Evolutionary conservation across 2,797 vertebrate species (phyloP).

Genomic region (Gymnoscopelus braueri): DNA sequence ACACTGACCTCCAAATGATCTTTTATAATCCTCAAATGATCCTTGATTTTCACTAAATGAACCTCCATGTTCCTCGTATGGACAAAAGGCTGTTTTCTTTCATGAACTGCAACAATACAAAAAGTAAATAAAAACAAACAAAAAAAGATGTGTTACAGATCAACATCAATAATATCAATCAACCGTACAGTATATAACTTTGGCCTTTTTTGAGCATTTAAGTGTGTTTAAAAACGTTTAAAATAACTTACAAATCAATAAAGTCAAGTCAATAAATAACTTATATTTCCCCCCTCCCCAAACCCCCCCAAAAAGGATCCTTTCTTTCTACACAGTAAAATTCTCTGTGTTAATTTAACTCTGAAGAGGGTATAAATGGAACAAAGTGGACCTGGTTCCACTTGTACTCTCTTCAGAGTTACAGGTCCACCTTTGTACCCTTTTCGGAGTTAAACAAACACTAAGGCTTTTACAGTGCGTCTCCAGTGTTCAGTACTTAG

Average conservation of each 20-base stretch:
- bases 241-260: constrained; percentile 60
- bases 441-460: too few species aligned
- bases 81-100: constrained; percentile 30
- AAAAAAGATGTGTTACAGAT: constrained; percentile 1
- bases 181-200: constrained; percentile 66
- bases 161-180: constrained; percentile 39
- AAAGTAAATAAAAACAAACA: constrained; percentile 4
- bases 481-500: constrained; percentile 78
- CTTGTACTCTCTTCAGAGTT: too few species aligned
- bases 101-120: constrained; percentile 21
- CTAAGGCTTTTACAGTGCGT: constrained; percentile 17
- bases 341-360: constrained; percentile 32
- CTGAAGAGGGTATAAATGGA: too few species aligned
- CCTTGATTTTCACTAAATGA: not conserved
- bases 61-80: not conserved
- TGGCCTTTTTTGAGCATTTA: constrained; percentile 61
- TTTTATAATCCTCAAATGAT: constrained; percentile 26
- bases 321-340: constrained; percentile 52
- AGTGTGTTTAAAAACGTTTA: constrained; percentile 52
- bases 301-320: constrained; percentile 19
- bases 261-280: constrained; percentile 74
- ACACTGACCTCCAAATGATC: constrained; percentile 36
- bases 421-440: too few species aligned
- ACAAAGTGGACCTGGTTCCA: too few species aligned
- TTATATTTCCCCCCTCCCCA: constrained; percentile 29